Base-by-base conservation (phyloP, 1,140 invertebrate genomes). In the Hestina assimilis region DNA sequence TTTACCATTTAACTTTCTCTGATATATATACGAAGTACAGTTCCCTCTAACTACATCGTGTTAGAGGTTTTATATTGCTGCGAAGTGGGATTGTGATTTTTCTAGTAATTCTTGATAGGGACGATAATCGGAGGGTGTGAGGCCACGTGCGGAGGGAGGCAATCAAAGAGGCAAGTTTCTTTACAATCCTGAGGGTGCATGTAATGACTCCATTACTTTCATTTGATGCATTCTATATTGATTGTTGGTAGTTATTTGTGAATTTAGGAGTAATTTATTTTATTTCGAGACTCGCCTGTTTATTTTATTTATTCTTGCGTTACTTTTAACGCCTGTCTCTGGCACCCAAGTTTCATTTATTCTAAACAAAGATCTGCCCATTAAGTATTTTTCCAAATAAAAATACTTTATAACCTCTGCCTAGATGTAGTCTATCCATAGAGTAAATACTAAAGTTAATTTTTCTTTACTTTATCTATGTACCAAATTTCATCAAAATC, bases 171-270 rank as follows among this genome's bases (percentile, higher is more conserved):
- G 33, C 33, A 26, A 45, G 21, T 45, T 45, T 45, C 42, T 45
- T 45, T 26, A 45, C 42, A 9, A 45, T 45, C n/a, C 23, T 3
- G 42, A 28, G 42, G 42, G 42, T 45, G 42, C 42, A 45, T 45
- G 12, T 45, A 45, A 45, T 45, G 42, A 45, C 15, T 45, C 42
- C 42, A 45, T 45, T 28, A 45, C 14, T 9, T 17, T 21, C 8
- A n/a, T n/a, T n/a, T n/a, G n/a, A n/a, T n/a, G n/a, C n/a, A n/a
- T 14, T 8, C 17, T 45, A 28, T 28, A 45, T 45, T 28, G 12
- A 45, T 45, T 38, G 15, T 9, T 38, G 15, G 28, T 2, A 9
- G n/a, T n/a, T 19, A 19, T 38, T 38, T 5, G 3, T 9, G 33
- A 17, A 38, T 17, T 9, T 38, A 2, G 9, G 24, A 28, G 0